A percentile compares a stretch with the other conserved stretches of the same genome.
Evolutionary conservation across 1,140 invertebrate species (phyloP).

Genomic region (Dendroctonus valens): DNA sequence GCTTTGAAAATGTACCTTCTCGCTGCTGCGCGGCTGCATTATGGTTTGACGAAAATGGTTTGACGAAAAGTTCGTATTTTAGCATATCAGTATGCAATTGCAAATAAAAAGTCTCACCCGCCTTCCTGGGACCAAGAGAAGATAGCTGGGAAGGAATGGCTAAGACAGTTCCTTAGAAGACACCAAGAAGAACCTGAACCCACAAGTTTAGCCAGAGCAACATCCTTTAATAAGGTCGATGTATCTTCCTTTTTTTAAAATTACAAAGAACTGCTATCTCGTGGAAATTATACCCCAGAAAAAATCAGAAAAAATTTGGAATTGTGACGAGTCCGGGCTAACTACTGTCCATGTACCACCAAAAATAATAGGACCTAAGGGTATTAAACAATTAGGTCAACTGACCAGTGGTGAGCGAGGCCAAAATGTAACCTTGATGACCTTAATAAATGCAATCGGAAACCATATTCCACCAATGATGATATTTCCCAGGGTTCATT

Average conservation of each 20-base stretch:
- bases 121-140: conserved; percentile 47
- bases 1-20: conserved; percentile 14
- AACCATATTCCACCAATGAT: conserved; percentile 46
- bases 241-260: conserved; percentile 50
- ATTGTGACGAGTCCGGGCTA: conserved; percentile 53
- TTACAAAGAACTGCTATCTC: conserved; percentile 43
- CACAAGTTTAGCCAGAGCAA: conserved; percentile 39
- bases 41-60: conserved; percentile 40
- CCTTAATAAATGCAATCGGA: conserved; percentile 43
- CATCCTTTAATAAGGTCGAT: conserved; percentile 45
- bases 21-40: conserved; percentile 38
- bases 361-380: conserved; percentile 50
- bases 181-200: conserved; percentile 25
- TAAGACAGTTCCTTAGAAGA: conserved; percentile 22
- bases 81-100: conserved; percentile 41
- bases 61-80: conserved; percentile 31
- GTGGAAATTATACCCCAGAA: conserved; percentile 43
- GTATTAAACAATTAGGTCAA: conserved; percentile 51
- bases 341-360: conserved; percentile 50
- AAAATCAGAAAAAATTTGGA: conserved; percentile 45
- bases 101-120: conserved; percentile 36
- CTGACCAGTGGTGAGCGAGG: conserved; percentile 50
- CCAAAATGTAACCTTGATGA: conserved; percentile 43
- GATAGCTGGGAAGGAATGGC: conserved; percentile 39
- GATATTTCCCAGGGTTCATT: conserved; percentile 47